Evolutionary conservation across 2,888 invertebrate species (phyloP).

Genomic region (Acholoe squamosa): DNA sequence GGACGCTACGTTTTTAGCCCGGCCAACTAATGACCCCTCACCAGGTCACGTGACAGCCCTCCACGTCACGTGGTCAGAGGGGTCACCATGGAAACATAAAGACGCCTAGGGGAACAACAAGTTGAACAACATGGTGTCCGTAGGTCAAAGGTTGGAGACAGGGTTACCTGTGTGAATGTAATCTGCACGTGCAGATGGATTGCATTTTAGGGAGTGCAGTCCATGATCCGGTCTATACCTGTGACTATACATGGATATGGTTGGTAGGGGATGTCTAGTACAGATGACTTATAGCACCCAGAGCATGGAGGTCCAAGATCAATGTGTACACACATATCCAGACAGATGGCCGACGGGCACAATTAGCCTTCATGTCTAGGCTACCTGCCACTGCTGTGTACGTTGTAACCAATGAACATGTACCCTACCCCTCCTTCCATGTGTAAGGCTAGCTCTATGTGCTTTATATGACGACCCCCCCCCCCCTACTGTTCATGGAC

Average conservation of each 20-base stretch:
- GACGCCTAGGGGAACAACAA: constrained; percentile 2
- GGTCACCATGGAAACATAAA: constrained; percentile 37
- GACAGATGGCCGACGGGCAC: constrained; percentile 2
- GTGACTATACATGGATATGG: too few relatives aligned
- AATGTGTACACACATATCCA: constrained; percentile 1
- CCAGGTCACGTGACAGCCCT: neutral
- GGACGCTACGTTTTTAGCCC: neutral
- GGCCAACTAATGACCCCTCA: constrained; percentile 19
- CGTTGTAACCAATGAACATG: too few relatives aligned
- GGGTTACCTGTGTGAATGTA: neutral
- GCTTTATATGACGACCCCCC: too few relatives aligned
- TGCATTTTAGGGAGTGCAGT: neutral
- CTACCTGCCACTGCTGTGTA: too few relatives aligned
- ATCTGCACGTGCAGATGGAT: neutral
- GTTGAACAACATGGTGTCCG: constrained; percentile 1
- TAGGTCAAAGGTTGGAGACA: neutral
- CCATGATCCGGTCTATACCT: too few relatives aligned
- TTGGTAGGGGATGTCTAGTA: too few relatives aligned
- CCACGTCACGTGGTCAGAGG: constrained; percentile 24
- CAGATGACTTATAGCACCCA: too few relatives aligned
- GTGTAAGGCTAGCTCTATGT: too few relatives aligned
- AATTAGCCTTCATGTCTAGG: neutral
- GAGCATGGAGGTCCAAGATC: neutral
- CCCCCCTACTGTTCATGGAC: too few relatives aligned
- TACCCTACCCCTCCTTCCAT: too few relatives aligned